These are phyloP conservation scores for Microctenopoma lineatum DNA, from an alignment of 2,797 vertebrate genomes.

Conservation along the genomic window DNA sequence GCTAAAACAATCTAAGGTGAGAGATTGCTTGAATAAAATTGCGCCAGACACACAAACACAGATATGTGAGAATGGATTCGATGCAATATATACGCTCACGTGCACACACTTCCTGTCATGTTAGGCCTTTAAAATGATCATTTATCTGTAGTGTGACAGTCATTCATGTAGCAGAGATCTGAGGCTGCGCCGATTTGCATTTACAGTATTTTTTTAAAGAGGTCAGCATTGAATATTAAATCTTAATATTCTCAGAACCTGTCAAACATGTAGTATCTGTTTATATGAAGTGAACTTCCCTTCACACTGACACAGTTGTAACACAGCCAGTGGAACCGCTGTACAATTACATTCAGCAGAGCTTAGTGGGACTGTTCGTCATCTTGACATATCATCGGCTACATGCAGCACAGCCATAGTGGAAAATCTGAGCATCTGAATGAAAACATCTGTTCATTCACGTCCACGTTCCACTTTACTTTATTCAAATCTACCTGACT, in stretches of 20 bases:
- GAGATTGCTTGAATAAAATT: neutral
- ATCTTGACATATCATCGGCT: conserved; percentile 62
- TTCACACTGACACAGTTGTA: conserved; percentile 48
- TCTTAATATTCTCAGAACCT: conserved; percentile 34
- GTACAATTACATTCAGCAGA: conserved; percentile 49
- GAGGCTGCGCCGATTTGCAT: conserved; percentile 14
- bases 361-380: conserved; percentile 56
- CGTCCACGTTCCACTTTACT: conserved; percentile 26
- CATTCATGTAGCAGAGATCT: conserved; percentile 7
- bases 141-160: conserved; percentile 13
- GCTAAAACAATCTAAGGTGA: neutral
- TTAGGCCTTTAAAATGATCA: conserved; percentile 23
- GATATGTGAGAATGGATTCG: neutral
- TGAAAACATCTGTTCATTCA: conserved; percentile 53
- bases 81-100: neutral
- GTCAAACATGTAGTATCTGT: conserved; percentile 29
- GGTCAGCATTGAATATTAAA: neutral
- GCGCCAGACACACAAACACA: neutral
- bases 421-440: conserved; percentile 28
- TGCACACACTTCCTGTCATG: conserved; percentile 5
- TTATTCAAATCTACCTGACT: conserved; percentile 50
- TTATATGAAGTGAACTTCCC: conserved; percentile 28
- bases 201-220: conserved; percentile 27
- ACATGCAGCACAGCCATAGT: conserved; percentile 31
- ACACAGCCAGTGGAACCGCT: conserved; percentile 36